phyloP scores from a whole-genome alignment of 2,113 vertebrate genomes.

The Corythornis vintsioides region DNA sequence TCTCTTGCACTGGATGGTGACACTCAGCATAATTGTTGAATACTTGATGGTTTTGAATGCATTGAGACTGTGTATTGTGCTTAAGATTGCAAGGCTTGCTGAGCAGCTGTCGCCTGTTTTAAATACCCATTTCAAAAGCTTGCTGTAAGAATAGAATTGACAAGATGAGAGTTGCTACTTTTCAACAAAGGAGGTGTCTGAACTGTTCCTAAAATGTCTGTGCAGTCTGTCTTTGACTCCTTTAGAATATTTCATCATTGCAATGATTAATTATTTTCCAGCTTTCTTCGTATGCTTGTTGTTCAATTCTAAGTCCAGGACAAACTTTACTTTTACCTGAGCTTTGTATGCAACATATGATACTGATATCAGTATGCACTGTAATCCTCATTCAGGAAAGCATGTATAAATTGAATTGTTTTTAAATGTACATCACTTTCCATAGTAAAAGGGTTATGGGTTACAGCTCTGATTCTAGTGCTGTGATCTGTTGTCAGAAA shows the following conservation, averaged over 20 bases:
- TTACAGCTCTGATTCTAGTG: neutral
- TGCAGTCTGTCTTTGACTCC: neutral
- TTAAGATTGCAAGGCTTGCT: neutral
- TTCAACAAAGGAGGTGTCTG: neutral
- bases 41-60: neutral
- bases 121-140: constrained; percentile 19
- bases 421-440: neutral
- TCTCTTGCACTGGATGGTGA: neutral
- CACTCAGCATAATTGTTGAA: neutral
- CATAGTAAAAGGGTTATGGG: neutral
- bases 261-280: constrained; percentile 2
- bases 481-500: neutral
- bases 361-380: neutral
- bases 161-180: neutral
- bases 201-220: neutral
- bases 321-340: neutral
- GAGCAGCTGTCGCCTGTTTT: neutral
- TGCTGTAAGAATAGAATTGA: neutral
- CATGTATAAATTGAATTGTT: neutral
- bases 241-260: neutral
- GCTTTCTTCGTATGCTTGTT: neutral
- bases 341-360: neutral
- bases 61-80: neutral
- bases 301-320: neutral
- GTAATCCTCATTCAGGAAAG: neutral